These are phyloP conservation scores for Epiblema foenella DNA, from an alignment of 2,888 invertebrate species.

Conservation along the genomic window DNA sequence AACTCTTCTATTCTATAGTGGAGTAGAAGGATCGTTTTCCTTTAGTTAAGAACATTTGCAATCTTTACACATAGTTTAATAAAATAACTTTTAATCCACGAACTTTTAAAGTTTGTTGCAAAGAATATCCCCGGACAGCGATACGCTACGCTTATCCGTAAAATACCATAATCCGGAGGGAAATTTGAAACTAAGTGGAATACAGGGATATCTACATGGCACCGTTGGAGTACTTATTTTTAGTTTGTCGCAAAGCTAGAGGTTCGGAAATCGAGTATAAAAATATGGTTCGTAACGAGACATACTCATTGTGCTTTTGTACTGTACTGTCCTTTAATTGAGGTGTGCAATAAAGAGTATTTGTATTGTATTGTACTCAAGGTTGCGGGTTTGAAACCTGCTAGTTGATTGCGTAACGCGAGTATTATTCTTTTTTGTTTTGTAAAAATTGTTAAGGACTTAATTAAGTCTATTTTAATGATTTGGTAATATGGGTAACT, in stretches of 20 bases:
- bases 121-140: constrained; percentile 12
- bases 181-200: constrained; percentile 5
- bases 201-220: constrained; percentile 5
- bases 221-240: neutral
- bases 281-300: neutral
- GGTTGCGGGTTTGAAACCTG: no score
- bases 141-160: constrained; percentile 3
- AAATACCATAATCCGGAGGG: constrained; percentile 12
- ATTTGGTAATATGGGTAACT: no score
- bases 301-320: no score
- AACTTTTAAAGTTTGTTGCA: constrained; percentile 18
- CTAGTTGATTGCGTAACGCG: no score
- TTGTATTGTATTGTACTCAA: no score
- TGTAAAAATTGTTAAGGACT: no score
- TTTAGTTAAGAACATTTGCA: neutral
- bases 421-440: no score
- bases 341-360: no score
- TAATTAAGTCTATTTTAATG: no score
- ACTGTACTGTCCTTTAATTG: no score
- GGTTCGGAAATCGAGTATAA: neutral
- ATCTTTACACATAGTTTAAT: neutral
- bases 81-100: constrained; percentile 6
- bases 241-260: neutral
- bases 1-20: no score
- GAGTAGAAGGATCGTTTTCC: no score